Percentiles rank a stretch among this genome's conserved stretches.
phyloP scores from a whole-genome alignment of 2,888 invertebrate species.

The Scaptodrosophila latifasciaeformis region DNA sequence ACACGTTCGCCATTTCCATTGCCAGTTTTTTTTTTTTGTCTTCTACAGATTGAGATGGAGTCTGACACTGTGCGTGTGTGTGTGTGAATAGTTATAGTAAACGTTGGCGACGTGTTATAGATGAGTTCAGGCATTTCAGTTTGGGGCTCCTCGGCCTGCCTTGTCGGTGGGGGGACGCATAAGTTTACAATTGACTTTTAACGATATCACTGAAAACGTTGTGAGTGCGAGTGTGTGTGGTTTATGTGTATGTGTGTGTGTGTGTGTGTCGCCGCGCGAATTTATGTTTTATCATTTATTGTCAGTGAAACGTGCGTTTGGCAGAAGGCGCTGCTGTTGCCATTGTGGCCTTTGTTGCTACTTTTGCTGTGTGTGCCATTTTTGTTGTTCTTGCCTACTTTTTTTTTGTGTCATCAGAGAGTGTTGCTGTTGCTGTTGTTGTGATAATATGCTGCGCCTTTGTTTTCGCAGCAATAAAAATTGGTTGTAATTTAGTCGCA shows the following conservation, averaged over 20 bases:
- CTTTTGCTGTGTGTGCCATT: conserved; percentile 9
- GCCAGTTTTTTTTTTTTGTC: too few species aligned
- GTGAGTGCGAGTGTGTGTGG: too few species aligned
- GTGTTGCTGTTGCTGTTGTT: conserved; percentile 23
- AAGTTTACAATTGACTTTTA: conserved; percentile 70
- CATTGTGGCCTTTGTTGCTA: conserved; percentile 17
- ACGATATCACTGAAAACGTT: conserved; percentile 49
- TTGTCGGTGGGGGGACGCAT: conserved; percentile 48
- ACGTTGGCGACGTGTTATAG: neutral
- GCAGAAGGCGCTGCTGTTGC: conserved; percentile 23
- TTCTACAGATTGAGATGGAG: too few species aligned
- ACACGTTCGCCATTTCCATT: conserved; percentile 34
- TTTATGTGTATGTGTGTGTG: too few species aligned
- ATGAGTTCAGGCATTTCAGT: neutral
- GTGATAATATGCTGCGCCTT: conserved; percentile 58
- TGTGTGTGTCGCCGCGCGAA: conserved; percentile 37
- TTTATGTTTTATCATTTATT: conserved; percentile 71
- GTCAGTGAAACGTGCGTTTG: conserved; percentile 62
- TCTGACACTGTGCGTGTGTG: conserved; percentile 9
- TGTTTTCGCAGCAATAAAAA: conserved; percentile 66
- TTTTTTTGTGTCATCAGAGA: too few species aligned
- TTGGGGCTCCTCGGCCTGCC: conserved; percentile 24
- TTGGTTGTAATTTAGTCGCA: conserved; percentile 59
- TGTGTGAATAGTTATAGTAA: conserved; percentile 38
- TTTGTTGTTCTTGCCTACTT: conserved; percentile 15